These are phyloP conservation scores for Pararge aegeria DNA, from an alignment of 1,140 invertebrate genomes.

Conservation along the genomic window DNA sequence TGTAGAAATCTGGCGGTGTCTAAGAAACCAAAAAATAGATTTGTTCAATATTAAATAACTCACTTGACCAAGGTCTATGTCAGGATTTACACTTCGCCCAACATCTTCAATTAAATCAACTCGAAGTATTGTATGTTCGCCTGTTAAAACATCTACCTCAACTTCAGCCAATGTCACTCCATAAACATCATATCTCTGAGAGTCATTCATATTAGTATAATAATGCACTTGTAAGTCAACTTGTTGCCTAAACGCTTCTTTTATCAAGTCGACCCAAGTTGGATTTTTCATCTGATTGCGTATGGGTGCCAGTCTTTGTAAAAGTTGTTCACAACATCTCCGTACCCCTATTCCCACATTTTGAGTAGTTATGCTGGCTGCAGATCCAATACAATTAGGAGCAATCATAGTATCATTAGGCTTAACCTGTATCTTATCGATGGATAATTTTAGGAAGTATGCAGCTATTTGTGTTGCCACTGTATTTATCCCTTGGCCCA, in stretches of 20 bases:
- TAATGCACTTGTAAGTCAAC: conserved; percentile 84
- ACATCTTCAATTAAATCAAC: conserved; percentile 89
- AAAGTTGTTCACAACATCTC: conserved; percentile 82
- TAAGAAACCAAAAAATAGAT: conserved; percentile 49
- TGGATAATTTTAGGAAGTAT: conserved; percentile 84
- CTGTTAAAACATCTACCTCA: conserved; percentile 90
- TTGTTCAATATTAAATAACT: conserved; percentile 77
- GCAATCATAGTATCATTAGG: conserved; percentile 60
- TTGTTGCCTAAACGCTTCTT: conserved; percentile 73
- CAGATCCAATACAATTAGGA: conserved; percentile 81
- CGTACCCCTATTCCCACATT: conserved; percentile 79
- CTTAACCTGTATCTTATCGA: conserved; percentile 85
- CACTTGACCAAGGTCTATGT: conserved; percentile 91
- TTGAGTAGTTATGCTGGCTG: conserved; percentile 78
- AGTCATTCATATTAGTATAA: conserved; percentile 64
- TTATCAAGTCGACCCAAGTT: conserved; percentile 82
- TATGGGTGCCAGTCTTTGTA: conserved; percentile 81
- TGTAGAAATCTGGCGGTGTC: too few species aligned
- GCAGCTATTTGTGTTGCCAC: conserved; percentile 87
- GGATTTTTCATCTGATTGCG: conserved; percentile 78
- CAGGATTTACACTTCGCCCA: conserved; percentile 86
- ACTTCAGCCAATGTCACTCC: conserved; percentile 84
- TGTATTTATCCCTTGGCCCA: conserved; percentile 90
- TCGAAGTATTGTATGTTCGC: conserved; percentile 83
- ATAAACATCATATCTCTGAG: conserved; percentile 81